Conservation (phyloP, 2,797 vertebrate genomes). For the Tachyglossus aculeatus region DNA sequence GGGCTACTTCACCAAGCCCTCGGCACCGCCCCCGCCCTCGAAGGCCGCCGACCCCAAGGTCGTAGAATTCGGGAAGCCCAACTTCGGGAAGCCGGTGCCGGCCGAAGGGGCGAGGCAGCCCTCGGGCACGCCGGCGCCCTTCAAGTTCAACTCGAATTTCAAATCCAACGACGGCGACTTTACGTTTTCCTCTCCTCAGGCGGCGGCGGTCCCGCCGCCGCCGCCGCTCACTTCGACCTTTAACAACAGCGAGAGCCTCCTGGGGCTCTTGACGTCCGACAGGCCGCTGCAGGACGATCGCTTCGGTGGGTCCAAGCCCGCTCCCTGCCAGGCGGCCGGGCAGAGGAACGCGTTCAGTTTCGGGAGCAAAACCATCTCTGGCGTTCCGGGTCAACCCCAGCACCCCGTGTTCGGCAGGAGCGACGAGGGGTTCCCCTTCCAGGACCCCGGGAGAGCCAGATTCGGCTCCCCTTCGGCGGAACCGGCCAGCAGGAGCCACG, state of each 20-base stretch:
- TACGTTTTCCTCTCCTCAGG: constrained; percentile 87
- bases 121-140: constrained; percentile 78
- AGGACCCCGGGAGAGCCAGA: constrained; percentile 71
- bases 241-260: constrained; percentile 86
- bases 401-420: constrained; percentile 75
- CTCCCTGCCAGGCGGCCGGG: constrained; percentile 66
- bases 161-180: constrained; percentile 98
- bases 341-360: constrained; percentile 84
- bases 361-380: constrained; percentile 77
- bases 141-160: constrained; percentile 98
- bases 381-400: constrained; percentile 74
- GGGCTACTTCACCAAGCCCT: constrained; percentile 95
- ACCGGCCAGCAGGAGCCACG: constrained; percentile 74
- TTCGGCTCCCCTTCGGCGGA: constrained; percentile 71
- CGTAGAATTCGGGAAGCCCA: constrained; percentile 85
- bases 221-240: constrained; percentile 67
- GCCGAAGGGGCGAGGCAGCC: constrained; percentile 82
- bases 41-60: constrained; percentile 84
- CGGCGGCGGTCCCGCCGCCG: constrained; percentile 56
- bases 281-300: constrained; percentile 81
- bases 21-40: constrained; percentile 73
- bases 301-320: constrained; percentile 71
- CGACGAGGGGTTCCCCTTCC: constrained; percentile 80
- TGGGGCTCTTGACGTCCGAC: constrained; percentile 91
- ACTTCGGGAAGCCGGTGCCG: constrained; percentile 81